Percentiles rank a stretch among this genome's conserved stretches.
Conservation (phyloP, 1,140 invertebrate species). For the Gonioctena quinquepunctata region DNA sequence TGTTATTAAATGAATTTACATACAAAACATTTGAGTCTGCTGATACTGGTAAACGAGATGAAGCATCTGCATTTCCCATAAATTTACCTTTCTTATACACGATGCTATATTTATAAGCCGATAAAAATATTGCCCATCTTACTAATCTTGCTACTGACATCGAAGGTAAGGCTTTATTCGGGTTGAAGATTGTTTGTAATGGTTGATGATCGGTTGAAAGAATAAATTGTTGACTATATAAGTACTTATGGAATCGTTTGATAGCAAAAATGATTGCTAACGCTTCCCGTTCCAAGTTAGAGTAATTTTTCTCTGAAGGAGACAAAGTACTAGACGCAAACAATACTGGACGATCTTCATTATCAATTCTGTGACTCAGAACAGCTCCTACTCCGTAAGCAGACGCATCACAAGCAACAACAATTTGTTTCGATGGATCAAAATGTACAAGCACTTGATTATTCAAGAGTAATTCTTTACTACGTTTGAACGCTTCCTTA, state of each 20-base stretch:
- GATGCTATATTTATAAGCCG: slow-evolving; percentile 25
- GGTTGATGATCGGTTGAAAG: slow-evolving; percentile 25
- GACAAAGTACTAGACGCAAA: slow-evolving; percentile 44
- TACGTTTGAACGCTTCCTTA: slow-evolving; percentile 41
- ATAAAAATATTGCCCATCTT: slow-evolving; percentile 19
- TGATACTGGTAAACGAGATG: slow-evolving; percentile 12
- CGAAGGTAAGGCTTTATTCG: slow-evolving; percentile 19
- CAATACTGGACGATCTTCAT: slow-evolving; percentile 46
- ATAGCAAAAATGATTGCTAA: slow-evolving; percentile 35
- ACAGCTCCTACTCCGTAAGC: slow-evolving; percentile 52
- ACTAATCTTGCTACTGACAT: slow-evolving; percentile 15
- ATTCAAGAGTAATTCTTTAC: slow-evolving; percentile 32
- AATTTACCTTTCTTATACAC: slow-evolving; percentile 13
- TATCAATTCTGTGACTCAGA: slow-evolving; percentile 42
- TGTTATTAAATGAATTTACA: slow-evolving; percentile 16
- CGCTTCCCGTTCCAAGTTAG: slow-evolving; percentile 32
- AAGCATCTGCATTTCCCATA: slow-evolving; percentile 19
- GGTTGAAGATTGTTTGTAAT: slow-evolving; percentile 22
- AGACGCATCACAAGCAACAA: slow-evolving; percentile 48
- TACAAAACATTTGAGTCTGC: neutral
- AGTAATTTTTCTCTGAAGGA: slow-evolving; percentile 30
- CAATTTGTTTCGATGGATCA: slow-evolving; percentile 36
- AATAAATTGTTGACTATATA: slow-evolving; percentile 32
- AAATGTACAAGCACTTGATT: slow-evolving; percentile 40
- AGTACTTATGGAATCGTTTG: slow-evolving; percentile 33